Evolutionary conservation across 2,888 invertebrate genomes (phyloP), one percentile per base, ranked within the genome.

Genomic region (Pammene fasciana): DNA sequence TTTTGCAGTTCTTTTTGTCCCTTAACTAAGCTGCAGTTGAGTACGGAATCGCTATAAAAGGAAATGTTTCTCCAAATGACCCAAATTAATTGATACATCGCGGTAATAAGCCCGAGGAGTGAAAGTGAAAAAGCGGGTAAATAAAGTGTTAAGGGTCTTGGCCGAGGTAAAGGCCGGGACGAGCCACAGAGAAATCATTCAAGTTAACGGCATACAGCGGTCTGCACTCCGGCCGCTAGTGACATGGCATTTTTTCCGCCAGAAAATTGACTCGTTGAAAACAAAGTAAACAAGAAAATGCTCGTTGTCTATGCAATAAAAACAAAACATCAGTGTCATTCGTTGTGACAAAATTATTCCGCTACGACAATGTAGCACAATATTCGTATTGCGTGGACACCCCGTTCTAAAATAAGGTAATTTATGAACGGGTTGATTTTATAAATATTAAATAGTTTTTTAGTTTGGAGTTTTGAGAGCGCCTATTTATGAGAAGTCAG

Each of bases 201-300:
- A 86, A 85, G 82, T 84, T 87, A 87, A 86, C 86, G 82, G 81
- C 82, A 78, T 86, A 88, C 87, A 87, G 74, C 83, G 86, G 71
- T 71, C 70, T 73, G 64, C 65, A 65, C 57, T 57, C 68, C 46
- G 46, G 56, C 36, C 52, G 64, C 68, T 46, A 52, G 54, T 52
- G 65, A 68, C 65, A 52, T 64, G 68, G 43, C 57, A 65, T 68
- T 70, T 68, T 66, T 65, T 43, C 36, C 38, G 57, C 41, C 18
- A 46, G 50, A 59, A 50, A 70, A 55, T 68, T 68, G 72, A 68
- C 70, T 70, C 67, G 61, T 57, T 54, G 43, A 71, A 72, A 71
- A 70, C 56, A 67, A 70, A 70, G 61, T 65, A 71, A 73, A 70
- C 70, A 61, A 38, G 56, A 59, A 62, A 55, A 46, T 16, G 54